Percentiles rank a stretch among this genome's conserved stretches.
phyloP scores from a whole-genome alignment of 2,113 vertebrate species.

The Abramis brama region DNA sequence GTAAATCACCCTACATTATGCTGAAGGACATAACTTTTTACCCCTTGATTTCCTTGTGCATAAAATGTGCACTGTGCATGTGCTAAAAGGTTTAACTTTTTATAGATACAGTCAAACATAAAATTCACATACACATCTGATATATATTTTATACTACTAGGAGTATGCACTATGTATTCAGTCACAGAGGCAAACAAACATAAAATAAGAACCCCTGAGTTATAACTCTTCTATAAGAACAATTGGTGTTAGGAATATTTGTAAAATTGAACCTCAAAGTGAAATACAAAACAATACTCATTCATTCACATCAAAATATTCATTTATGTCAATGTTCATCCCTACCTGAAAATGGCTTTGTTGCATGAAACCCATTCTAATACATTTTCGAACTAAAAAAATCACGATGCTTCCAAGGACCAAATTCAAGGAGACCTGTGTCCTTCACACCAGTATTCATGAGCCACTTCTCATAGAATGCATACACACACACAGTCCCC shows the following conservation, averaged over 20 bases:
- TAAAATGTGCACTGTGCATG: background rate
- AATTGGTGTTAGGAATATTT: background rate
- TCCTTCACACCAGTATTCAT: conserved; percentile 41
- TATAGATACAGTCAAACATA: background rate
- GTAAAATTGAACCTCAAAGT: conserved; percentile 27
- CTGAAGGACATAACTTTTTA: background rate
- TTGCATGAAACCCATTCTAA: conserved; percentile 15
- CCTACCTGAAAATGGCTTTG: background rate
- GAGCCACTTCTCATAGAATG: conserved; percentile 45
- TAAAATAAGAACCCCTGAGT: background rate
- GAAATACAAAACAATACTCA: conserved; percentile 44
- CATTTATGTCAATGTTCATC: background rate
- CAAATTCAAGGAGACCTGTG: conserved; percentile 45
- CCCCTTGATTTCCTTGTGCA: background rate
- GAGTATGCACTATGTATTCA: background rate
- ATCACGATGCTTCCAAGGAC: conserved; percentile 18
- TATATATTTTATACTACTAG: background rate
- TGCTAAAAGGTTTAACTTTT: background rate
- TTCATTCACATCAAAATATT: background rate
- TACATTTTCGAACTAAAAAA: background rate
- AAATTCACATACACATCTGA: background rate
- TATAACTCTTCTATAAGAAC: background rate
- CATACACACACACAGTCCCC: conserved; percentile 21
- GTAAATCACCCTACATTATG: background rate
- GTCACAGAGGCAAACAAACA: background rate